Evolutionary conservation across 2,113 vertebrate species (phyloP).

Genomic region (Paracanthobrama guichenoti): DNA sequence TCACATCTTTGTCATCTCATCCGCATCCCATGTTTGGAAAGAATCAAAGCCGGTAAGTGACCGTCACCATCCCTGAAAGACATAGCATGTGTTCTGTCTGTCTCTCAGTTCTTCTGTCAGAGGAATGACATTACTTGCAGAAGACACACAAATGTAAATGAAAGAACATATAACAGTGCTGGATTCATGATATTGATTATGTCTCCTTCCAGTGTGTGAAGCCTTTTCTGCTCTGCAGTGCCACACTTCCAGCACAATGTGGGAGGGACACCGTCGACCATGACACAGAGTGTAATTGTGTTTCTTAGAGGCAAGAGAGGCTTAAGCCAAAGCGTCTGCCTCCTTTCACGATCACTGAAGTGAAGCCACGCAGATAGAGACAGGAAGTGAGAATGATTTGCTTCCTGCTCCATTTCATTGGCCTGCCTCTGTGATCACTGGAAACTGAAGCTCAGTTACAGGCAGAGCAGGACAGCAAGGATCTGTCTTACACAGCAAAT

Average conservation of each 20-base stretch:
- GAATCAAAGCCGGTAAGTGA: neutral
- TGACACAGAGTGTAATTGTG: neutral
- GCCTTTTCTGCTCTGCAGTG: neutral
- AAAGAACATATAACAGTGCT: neutral
- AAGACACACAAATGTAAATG: neutral
- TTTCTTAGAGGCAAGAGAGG: neutral
- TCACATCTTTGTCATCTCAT: neutral
- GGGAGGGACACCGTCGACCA: neutral
- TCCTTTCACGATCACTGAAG: neutral
- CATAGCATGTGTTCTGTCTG: neutral
- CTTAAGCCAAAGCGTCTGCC: neutral
- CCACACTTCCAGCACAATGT: no score
- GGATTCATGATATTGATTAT: neutral
- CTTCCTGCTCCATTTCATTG: neutral
- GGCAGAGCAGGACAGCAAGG: neutral
- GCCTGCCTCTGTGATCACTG: neutral
- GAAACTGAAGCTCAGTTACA: neutral
- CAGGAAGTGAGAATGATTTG: neutral
- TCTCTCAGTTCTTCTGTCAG: neutral
- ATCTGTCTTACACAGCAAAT: neutral
- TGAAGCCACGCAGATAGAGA: neutral
- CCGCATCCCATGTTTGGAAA: neutral
- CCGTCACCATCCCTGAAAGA: neutral
- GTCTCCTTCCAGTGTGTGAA: neutral
- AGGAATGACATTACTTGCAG: neutral